A percentile compares a stretch with the other conserved stretches of the same genome.
Conservation (phyloP, 2,113 vertebrate species). For the Myocastor coypus region DNA sequence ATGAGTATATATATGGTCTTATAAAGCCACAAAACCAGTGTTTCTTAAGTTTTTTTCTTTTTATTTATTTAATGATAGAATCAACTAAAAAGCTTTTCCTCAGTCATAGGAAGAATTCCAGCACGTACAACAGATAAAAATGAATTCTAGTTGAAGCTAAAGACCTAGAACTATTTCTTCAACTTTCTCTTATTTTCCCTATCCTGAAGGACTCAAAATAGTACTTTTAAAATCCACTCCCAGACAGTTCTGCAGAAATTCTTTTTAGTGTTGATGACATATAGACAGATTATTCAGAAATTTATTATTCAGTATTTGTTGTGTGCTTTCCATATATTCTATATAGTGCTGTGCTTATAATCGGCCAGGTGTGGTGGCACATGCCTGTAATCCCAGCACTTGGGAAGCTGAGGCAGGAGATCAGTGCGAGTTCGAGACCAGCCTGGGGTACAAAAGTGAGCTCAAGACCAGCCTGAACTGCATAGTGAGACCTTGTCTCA, state of each 20-base stretch:
- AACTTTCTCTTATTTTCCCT: neutral
- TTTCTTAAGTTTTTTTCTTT: neutral
- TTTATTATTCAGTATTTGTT: slow-evolving; percentile 45
- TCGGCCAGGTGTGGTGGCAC: no score
- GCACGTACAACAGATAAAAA: neutral
- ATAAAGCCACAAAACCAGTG: neutral
- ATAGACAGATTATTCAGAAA: slow-evolving; percentile 55
- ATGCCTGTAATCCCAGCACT: no score
- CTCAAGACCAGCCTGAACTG: no score
- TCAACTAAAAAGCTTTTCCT: slow-evolving; percentile 50
- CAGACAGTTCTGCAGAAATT: neutral
- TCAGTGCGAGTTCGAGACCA: no score
- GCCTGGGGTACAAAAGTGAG: no score
- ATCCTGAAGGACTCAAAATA: slow-evolving; percentile 36
- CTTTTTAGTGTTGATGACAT: slow-evolving; percentile 44
- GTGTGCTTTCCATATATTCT: neutral
- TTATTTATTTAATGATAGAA: neutral
- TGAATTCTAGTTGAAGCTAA: slow-evolving; percentile 51
- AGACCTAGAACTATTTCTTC: neutral
- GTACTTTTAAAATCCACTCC: slow-evolving; percentile 34
- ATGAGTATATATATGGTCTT: slow-evolving; percentile 11
- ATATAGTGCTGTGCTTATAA: neutral
- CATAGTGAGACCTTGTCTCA: no score
- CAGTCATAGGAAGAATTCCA: neutral
- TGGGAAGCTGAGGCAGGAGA: no score